Evolutionary conservation across 2,797 vertebrate species (phyloP), one percentile per base, ranked within the genome.

Genomic region (Semaprochilodus insignis): DNA sequence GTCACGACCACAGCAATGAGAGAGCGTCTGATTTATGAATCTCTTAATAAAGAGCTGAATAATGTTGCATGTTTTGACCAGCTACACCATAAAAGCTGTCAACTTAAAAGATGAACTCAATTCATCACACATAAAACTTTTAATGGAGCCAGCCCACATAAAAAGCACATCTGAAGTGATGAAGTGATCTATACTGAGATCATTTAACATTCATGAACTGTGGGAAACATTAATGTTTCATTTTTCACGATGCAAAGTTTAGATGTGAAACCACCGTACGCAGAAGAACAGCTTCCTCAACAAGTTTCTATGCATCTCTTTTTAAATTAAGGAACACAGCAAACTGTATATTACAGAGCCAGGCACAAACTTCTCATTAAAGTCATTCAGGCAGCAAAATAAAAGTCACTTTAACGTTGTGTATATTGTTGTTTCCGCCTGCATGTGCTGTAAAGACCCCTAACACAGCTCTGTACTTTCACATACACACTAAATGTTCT

Each of bases 91-190:
- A 67, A 81, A 48, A 31, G 16, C n/a, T 27, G 48, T 54, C 70
- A 73, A 60, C 57, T 72, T 80, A 36, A 65, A 51, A 51, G 44
- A 27, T 73, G 15, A 3, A 55, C 27, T 55, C 23, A 73, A 54
- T 54, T 27, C 25, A 54, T 7, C 51, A 52, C 14, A 27, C 27
- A 19, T 54, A 31, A 31, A 54, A 73, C 7, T 52, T 51, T 73
- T 27, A 54, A 27, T 27, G 3, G 44, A 71, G 48, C 44, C 16
- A 44, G n/a, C 14, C 52, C 19, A 13, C 36, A 13, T 27, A 54
- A 17, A 1, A 17, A 27, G 27, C 25, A 55, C 51, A 21, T 34
- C 17, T 55, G 51, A 73, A 54, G 15, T 27, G 2, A 52, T 51
- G 44, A 48, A 48, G 44, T 48, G 19, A 55, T 55, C 25, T 13